Evolutionary conservation across 2,888 invertebrate species (phyloP), one percentile per base, ranked within the genome.

Genomic region (Geophilus truncorum): DNA sequence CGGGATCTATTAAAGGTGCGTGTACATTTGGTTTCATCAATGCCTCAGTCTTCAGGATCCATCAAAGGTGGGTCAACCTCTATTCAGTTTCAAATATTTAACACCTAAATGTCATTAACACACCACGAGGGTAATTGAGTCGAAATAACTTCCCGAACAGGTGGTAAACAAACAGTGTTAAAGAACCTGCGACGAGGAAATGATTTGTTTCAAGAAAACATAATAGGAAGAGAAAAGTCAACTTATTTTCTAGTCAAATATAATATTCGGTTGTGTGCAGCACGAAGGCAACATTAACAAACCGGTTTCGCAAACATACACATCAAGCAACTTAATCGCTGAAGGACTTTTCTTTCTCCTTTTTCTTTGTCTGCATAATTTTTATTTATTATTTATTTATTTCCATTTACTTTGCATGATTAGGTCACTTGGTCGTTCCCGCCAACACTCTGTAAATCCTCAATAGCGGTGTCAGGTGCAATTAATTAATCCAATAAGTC

Each of bases 1-100:
- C 79, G 51, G 79, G 79, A 79, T 79, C 79, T 45, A 79, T 79
- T 45, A 79, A 79, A 79, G 79, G 79, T 79, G 79, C 40, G 79
- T 79, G 79, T 45, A 25, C 18, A 25, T 77, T 77, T 34, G 34
- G n/a, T 28, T 5, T 75, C 76, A 78, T 36, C 78, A 36, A 78
- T 36, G 32, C 78, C 78, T 78, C 78, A 34, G 32, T 36, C 36
- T 0, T 34, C 78, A 21, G 78, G 78, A 78, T 36, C 78, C 23
- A 78, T 78, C 36, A 78, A 78, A 78, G 78, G 78, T 78, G 36
- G 78, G 78, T 78, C 76, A 28, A 28, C 76, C 32, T 51, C 15
- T 7, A 51, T n/a, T 51, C 51, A n/a, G 3, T 2, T 40, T 40
- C 34, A 12, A 40, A 9, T 15, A 2, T 9, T 40, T 1, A 45